A percentile compares a stretch with the other conserved stretches of the same genome.
These are phyloP conservation scores for Ditylenchus weischeri DNA, from an alignment of 2,888 invertebrate species.

Conservation along the genomic window DNA sequence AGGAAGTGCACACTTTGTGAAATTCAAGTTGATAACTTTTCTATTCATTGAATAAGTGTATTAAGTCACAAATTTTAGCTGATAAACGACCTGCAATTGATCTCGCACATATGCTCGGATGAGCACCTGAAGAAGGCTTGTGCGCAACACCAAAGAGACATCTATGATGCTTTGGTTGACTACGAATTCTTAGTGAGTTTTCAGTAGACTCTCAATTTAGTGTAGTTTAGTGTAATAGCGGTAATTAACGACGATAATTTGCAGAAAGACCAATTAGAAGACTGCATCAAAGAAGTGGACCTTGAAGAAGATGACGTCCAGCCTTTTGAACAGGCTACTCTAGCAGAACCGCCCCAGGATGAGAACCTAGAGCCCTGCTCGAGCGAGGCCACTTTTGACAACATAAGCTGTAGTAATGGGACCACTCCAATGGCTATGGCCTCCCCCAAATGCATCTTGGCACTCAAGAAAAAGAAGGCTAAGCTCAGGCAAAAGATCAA, in stretches of 20 bases:
- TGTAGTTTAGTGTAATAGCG: too few relatives aligned
- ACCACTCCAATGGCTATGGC: too few relatives aligned
- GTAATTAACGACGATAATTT: too few relatives aligned
- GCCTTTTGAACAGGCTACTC: too few relatives aligned
- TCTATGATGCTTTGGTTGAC: slow-evolving; percentile 3
- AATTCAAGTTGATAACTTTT: not conserved
- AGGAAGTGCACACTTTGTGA: slow-evolving; percentile 8
- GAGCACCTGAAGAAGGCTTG: slow-evolving; percentile 6
- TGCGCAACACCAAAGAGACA: not conserved
- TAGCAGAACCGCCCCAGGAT: too few relatives aligned
- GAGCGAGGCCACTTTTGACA: too few relatives aligned
- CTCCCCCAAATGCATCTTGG: not conserved
- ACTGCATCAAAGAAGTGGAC: too few relatives aligned
- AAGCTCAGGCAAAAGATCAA: not conserved
- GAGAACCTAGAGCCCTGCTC: too few relatives aligned
- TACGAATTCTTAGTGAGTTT: slow-evolving; percentile 14
- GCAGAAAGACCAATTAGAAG: too few relatives aligned
- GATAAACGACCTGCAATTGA: slow-evolving; percentile 12
- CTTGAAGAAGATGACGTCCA: too few relatives aligned
- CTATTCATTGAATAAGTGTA: not conserved
- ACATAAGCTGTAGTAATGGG: too few relatives aligned
- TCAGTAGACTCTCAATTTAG: too few relatives aligned
- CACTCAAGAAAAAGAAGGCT: slow-evolving; percentile 4
- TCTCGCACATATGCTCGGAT: slow-evolving; percentile 16
- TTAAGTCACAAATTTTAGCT: not conserved